phyloP scores from a whole-genome alignment of 2,888 invertebrate species.

The Gnatocerus cornutus region DNA sequence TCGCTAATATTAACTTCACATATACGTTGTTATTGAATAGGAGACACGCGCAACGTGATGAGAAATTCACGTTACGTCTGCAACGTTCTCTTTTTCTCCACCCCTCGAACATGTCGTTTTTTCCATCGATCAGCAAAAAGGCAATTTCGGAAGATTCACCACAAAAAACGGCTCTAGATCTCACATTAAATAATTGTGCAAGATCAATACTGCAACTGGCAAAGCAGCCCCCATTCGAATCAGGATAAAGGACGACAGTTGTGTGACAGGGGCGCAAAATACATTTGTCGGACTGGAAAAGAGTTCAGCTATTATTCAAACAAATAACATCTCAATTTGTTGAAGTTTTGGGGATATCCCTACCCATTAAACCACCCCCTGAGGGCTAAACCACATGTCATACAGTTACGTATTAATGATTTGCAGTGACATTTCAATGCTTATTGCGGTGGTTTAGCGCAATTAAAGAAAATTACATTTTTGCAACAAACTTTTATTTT shows the following conservation, averaged over 20 bases:
- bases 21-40: constrained; percentile 47
- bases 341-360: constrained; percentile 39
- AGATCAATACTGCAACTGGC: constrained; percentile 31
- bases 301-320: constrained; percentile 43
- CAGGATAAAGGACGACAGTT: constrained; percentile 41
- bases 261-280: constrained; percentile 41
- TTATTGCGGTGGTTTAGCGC: constrained; percentile 35
- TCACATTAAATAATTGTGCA: constrained; percentile 40
- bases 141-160: constrained; percentile 56
- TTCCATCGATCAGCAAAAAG: constrained; percentile 57
- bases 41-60: constrained; percentile 47
- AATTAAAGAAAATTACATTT: too few relatives aligned
- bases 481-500: too few relatives aligned
- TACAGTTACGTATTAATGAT: constrained; percentile 44
- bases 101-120: constrained; percentile 50
- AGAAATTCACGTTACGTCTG: constrained; percentile 46
- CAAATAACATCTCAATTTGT: constrained; percentile 51
- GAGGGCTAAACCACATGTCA: constrained; percentile 49
- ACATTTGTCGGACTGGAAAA: constrained; percentile 33
- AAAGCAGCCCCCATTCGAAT: constrained; percentile 26
- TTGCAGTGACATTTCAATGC: constrained; percentile 13
- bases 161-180: constrained; percentile 52
- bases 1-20: constrained; percentile 49
- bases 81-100: constrained; percentile 28
- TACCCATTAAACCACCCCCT: constrained; percentile 42